phyloP scores from a whole-genome alignment of 2,888 invertebrate genomes.

The Amiota communis region DNA sequence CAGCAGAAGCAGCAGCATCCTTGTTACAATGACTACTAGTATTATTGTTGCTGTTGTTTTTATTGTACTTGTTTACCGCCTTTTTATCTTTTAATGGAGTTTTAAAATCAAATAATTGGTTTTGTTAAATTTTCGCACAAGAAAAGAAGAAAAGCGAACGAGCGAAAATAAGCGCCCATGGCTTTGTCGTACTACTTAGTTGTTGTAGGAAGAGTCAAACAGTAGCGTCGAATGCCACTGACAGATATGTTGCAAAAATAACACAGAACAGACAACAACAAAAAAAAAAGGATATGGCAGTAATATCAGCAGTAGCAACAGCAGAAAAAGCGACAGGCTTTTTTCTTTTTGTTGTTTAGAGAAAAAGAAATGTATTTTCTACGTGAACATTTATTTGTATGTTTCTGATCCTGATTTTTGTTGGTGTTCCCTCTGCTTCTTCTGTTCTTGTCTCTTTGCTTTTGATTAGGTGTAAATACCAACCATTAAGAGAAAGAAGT shows the following conservation, averaged over 20 bases:
- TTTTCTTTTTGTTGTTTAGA: background rate
- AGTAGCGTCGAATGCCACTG: constrained; percentile 31
- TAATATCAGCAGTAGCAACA: no score
- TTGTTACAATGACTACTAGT: background rate
- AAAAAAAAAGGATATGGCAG: constrained; percentile 20
- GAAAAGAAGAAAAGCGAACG: constrained; percentile 1
- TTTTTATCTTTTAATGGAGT: constrained; percentile 66
- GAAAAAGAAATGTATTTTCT: constrained; percentile 22
- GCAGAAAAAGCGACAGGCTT: background rate
- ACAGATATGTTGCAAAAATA: background rate
- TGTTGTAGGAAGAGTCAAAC: constrained; percentile 39
- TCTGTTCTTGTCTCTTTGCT: background rate
- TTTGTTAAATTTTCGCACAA: constrained; percentile 41
- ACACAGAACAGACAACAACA: background rate
- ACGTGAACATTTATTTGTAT: constrained; percentile 13
- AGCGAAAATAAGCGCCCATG: background rate
- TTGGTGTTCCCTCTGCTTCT: background rate
- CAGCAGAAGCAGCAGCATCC: background rate
- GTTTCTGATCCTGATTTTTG: background rate
- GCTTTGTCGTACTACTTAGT: constrained; percentile 29
- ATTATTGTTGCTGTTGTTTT: constrained; percentile 5
- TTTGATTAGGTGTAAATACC: constrained; percentile 17
- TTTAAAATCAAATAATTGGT: constrained; percentile 67
- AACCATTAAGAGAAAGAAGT: background rate
- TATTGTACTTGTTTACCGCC: constrained; percentile 33